These are phyloP conservation scores for Spodoptera littoralis DNA, from an alignment of 2,888 invertebrate species.

Conservation along the genomic window DNA sequence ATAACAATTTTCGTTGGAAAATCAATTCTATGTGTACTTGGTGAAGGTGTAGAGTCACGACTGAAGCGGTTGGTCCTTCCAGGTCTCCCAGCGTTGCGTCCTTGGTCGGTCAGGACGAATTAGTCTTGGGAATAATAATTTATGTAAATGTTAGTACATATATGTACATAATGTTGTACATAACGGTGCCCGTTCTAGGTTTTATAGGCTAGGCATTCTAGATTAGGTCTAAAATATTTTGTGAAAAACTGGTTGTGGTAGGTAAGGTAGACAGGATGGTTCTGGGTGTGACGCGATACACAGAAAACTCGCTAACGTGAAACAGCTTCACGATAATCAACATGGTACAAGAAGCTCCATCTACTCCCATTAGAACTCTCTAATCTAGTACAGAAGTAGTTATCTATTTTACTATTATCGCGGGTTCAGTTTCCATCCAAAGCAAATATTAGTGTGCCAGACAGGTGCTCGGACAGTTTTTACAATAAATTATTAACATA, in stretches of 20 bases:
- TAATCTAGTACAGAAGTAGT: too few species aligned
- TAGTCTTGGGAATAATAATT: constrained; percentile 87
- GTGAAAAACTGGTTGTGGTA: constrained; percentile 47
- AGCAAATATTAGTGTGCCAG: too few species aligned
- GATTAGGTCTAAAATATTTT: constrained; percentile 57
- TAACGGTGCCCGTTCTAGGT: constrained; percentile 56
- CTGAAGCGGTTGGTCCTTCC: constrained; percentile 69
- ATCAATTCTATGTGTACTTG: constrained; percentile 14
- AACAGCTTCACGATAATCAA: too few species aligned
- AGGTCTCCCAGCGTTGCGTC: constrained; percentile 76
- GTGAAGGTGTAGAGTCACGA: constrained; percentile 55
- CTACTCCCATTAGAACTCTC: too few species aligned
- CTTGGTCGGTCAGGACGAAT: constrained; percentile 87
- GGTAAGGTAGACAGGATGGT: constrained; percentile 12
- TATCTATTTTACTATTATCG: too few species aligned
- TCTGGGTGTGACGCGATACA: background rate
- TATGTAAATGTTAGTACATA: constrained; percentile 82
- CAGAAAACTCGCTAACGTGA: too few species aligned
- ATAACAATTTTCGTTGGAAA: constrained; percentile 28
- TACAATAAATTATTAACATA: too few species aligned
- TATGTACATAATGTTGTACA: constrained; percentile 66
- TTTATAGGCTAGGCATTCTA: constrained; percentile 54
- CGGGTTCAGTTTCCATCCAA: too few species aligned
- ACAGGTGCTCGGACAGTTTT: too few species aligned
- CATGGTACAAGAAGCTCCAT: too few species aligned